Evolutionary conservation across 2,888 invertebrate genomes (phyloP).

Genomic region (Dryobotodes eremita): DNA sequence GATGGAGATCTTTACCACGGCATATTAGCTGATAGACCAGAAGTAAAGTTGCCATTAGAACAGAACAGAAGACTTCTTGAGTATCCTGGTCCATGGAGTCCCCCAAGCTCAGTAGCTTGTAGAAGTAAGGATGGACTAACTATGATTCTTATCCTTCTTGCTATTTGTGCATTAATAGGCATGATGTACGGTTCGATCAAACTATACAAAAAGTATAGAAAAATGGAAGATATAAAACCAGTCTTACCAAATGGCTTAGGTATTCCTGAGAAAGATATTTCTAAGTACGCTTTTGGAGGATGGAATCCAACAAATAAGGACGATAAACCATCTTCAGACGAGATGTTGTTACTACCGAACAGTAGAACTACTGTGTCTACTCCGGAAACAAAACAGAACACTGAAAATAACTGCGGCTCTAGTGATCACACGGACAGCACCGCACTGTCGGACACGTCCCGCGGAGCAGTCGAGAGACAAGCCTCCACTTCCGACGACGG

Average conservation of each 20-base stretch:
- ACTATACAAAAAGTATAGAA: constrained; percentile 91
- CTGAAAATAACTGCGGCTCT: constrained; percentile 82
- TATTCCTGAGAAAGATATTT: constrained; percentile 85
- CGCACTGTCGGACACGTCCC: constrained; percentile 85
- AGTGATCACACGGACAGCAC: constrained; percentile 89
- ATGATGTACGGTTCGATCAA: constrained; percentile 85
- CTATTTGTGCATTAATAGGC: constrained; percentile 78
- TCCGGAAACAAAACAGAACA: constrained; percentile 81
- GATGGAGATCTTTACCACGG: constrained; percentile 83
- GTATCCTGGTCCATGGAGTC: constrained; percentile 85
- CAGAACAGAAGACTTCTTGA: constrained; percentile 62
- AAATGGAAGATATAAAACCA: constrained; percentile 93
- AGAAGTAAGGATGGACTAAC: constrained; percentile 79
- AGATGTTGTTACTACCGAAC: constrained; percentile 85
- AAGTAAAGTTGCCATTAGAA: constrained; percentile 74
- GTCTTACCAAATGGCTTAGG: constrained; percentile 92
- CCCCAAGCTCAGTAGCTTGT: constrained; percentile 79
- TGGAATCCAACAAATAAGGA: constrained; percentile 86
- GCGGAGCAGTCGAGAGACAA: constrained; percentile 82
- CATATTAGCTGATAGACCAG: constrained; percentile 72
- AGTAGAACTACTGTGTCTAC: constrained; percentile 79
- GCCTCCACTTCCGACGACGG: constrained; percentile 85
- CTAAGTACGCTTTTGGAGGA: constrained; percentile 83
- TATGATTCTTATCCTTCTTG: constrained; percentile 80
- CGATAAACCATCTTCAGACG: constrained; percentile 87